Evolutionary conservation across 2,113 vertebrate species (phyloP).

Genomic region (Ophiodon elongatus): DNA sequence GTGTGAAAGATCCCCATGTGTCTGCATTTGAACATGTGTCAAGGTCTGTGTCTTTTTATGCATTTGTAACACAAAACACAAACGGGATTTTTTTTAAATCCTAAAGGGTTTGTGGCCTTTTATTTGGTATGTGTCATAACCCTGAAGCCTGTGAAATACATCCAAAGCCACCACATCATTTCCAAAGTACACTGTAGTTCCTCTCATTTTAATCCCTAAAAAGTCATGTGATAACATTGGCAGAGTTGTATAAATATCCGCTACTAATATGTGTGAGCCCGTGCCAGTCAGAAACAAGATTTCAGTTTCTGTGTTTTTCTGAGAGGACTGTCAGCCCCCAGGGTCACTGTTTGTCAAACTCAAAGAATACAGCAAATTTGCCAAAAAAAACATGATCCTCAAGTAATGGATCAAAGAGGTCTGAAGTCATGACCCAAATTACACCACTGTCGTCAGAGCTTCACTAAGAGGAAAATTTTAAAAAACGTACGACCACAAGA

Average conservation of each 20-base stretch:
- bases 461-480: not conserved
- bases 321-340: constrained; percentile 7
- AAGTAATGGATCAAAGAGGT: constrained; percentile 20
- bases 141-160: constrained; percentile 19
- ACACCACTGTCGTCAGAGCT: constrained; percentile 13
- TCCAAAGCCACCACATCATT: constrained; percentile 19
- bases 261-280: constrained; percentile 19
- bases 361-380: constrained; percentile 19
- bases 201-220: constrained; percentile 20
- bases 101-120: constrained; percentile 11
- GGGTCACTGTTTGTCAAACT: constrained; percentile 23
- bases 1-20: not conserved
- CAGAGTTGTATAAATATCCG: constrained; percentile 40
- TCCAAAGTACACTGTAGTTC: constrained; percentile 19
- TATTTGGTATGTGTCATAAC: constrained; percentile 10
- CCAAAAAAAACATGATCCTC: constrained; percentile 21
- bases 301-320: constrained; percentile 17
- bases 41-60: not conserved
- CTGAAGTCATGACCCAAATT: constrained; percentile 21
- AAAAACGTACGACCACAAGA: constrained; percentile 4
- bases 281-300: constrained; percentile 33
- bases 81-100: not conserved
- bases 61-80: constrained; percentile 1
- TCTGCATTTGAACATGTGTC: constrained; percentile 6
- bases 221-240: constrained; percentile 14